A percentile compares a stretch with the other conserved stretches of the same genome.
phyloP scores from a whole-genome alignment of 1,140 invertebrate genomes.

The Heliconius congener region DNA sequence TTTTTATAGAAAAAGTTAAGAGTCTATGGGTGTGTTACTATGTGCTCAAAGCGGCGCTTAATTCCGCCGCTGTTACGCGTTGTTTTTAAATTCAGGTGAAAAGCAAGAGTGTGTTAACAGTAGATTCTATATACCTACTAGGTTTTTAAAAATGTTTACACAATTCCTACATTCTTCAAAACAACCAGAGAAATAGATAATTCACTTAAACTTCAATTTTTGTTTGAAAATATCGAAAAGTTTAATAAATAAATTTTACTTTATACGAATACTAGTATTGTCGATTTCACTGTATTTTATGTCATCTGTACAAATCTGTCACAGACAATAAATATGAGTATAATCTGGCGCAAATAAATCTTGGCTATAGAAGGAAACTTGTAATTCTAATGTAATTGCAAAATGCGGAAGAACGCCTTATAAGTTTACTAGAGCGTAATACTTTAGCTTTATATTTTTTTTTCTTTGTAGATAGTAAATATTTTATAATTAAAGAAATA shows the following conservation, averaged over 20 bases:
- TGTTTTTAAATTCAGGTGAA: too few relatives aligned
- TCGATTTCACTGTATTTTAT: not conserved
- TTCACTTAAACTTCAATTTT: too few relatives aligned
- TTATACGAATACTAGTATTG: not conserved
- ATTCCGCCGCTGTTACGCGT: not conserved
- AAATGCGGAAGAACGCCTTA: not conserved
- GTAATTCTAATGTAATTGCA: conserved; percentile 8
- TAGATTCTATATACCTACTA: too few relatives aligned
- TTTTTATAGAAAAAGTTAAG: not conserved
- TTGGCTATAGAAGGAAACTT: conserved; percentile 6
- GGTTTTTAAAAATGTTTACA: too few relatives aligned
- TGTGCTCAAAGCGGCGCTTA: too few relatives aligned
- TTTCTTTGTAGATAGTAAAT: not conserved
- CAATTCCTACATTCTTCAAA: too few relatives aligned
- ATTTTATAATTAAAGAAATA: too few relatives aligned
- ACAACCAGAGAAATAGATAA: too few relatives aligned
- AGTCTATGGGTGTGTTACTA: too few relatives aligned
- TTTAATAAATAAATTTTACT: not conserved
- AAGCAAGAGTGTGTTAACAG: too few relatives aligned
- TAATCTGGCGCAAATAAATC: conserved; percentile 12
- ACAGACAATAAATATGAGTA: conserved; percentile 22
- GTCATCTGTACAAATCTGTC: conserved; percentile 22
- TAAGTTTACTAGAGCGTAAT: not conserved
- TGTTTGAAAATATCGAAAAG: too few relatives aligned
- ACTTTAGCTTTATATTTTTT: not conserved